phyloP scores from a whole-genome alignment of 2,797 vertebrate species.

The Heliangelus exortis region DNA sequence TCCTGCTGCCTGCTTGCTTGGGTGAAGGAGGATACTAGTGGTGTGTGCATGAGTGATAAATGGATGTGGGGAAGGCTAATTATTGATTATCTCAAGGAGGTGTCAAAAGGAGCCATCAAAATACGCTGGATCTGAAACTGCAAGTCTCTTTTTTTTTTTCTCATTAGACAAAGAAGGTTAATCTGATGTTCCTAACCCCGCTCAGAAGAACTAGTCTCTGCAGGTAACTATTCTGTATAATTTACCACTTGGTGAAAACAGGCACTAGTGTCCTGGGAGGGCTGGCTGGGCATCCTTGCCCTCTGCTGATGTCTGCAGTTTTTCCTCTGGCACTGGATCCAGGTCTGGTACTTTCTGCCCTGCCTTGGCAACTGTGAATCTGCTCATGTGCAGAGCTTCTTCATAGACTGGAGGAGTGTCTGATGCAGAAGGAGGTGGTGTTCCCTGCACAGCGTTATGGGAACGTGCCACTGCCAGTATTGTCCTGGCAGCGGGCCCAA shows the following conservation, averaged over 20 bases:
- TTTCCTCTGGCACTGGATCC: slow-evolving; percentile 71
- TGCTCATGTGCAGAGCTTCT: slow-evolving; percentile 78
- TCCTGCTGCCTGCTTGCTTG: not conserved
- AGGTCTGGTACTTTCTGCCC: slow-evolving; percentile 71
- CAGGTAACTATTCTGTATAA: not conserved
- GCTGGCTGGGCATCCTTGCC: not conserved
- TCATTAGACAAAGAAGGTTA: not conserved
- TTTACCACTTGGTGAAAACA: not conserved
- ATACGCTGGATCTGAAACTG: not conserved
- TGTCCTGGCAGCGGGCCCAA: slow-evolving; percentile 78
- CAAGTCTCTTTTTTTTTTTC: not conserved
- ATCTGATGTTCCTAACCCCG: not conserved
- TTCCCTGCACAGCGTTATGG: slow-evolving; percentile 15
- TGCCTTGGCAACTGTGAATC: slow-evolving; percentile 76
- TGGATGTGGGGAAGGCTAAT: not conserved
- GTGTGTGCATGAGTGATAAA: not conserved
- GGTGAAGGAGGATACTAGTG: not conserved
- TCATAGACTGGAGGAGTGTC: slow-evolving; percentile 81
- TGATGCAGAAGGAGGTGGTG: not conserved
- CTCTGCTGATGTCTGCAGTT: not conserved
- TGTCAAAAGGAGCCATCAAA: not conserved
- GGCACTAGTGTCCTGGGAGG: not conserved
- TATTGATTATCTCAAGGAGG: not conserved
- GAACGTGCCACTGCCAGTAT: slow-evolving; percentile 78
- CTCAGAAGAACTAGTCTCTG: not conserved